Evolutionary conservation across 2,888 invertebrate genomes (phyloP), one percentile per base, ranked within the genome.

Genomic region (Tupiocoris notatus): DNA sequence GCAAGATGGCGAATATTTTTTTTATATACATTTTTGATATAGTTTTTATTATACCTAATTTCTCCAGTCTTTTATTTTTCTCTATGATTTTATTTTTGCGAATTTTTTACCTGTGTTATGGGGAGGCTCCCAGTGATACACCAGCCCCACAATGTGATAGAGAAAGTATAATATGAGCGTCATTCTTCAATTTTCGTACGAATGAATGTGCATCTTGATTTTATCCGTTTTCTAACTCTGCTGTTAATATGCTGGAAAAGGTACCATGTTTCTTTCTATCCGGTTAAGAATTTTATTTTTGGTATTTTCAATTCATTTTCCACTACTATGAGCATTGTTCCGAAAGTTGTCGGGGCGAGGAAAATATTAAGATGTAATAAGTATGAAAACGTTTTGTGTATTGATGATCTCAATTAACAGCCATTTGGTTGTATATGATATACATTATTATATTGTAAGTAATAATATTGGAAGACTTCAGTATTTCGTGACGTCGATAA

Each of bases 331-430:
- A n/a, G 39, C 6, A 39, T 39, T 7, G 12, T 12, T 39, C 39
- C 39, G 39, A 39, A 7, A 7, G 39, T 3, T 39, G 39, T 39
- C 12, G 39, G 39, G 12, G 39, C 12, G 39, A 3, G 39, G 54
- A 73, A 59, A 25, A 25, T 18, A 61, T 54, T 54, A 61, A 56
- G 23, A 56, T 39, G n/a, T 54, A 59, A 67, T 39, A 56, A 67
- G 16, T 56, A 58, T 56, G 25, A 22, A 73, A 73, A 62, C 17
- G 17, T 20, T 64, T 54, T 74, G 64, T 62, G 66, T 75, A 75
- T 73, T 63, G 73, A 75, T 75, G 75, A 75, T 75, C 75, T 75
- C 75, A 75, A 75, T 75, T 75, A 75, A 66, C 75, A 75, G 66
- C 75, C 75, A 66, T 75, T 66, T 25, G 75, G 75, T 75, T 75